phyloP scores from a whole-genome alignment of 2,888 invertebrate species.

The Limenitis camilla region DNA sequence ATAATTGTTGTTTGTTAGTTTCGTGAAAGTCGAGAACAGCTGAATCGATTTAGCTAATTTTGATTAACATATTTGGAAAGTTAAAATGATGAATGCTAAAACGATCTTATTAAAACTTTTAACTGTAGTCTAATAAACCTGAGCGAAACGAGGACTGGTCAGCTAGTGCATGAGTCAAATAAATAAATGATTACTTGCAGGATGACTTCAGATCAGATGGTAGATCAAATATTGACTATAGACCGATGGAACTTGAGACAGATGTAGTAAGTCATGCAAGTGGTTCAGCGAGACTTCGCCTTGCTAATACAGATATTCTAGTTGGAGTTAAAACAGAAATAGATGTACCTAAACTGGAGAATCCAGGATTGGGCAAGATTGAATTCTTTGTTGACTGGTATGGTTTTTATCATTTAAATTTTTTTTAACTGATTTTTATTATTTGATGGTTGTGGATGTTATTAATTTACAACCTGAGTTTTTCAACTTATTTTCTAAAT shows the following conservation, averaged over 20 bases:
- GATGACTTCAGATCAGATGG: conserved; percentile 91
- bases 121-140: too few species aligned
- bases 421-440: background rate
- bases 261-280: conserved; percentile 89
- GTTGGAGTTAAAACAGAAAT: conserved; percentile 94
- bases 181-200: conserved; percentile 62
- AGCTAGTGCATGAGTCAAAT: too few species aligned
- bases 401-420: conserved; percentile 23
- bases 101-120: too few species aligned
- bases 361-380: conserved; percentile 87
- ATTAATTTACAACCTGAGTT: too few species aligned
- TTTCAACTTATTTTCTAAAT: too few species aligned
- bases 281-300: conserved; percentile 87
- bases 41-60: too few species aligned
- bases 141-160: too few species aligned
- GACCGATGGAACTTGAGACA: conserved; percentile 90
- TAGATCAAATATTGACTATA: conserved; percentile 83
- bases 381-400: conserved; percentile 98
- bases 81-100: too few species aligned
- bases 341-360: conserved; percentile 82
- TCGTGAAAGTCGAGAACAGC: too few species aligned
- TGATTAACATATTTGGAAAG: too few species aligned
- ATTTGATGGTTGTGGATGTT: background rate
- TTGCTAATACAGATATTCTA: conserved; percentile 95
- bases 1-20: too few species aligned